Conservation (phyloP, 2,888 invertebrate genomes). For the Drosophila multiciliata region DNA sequence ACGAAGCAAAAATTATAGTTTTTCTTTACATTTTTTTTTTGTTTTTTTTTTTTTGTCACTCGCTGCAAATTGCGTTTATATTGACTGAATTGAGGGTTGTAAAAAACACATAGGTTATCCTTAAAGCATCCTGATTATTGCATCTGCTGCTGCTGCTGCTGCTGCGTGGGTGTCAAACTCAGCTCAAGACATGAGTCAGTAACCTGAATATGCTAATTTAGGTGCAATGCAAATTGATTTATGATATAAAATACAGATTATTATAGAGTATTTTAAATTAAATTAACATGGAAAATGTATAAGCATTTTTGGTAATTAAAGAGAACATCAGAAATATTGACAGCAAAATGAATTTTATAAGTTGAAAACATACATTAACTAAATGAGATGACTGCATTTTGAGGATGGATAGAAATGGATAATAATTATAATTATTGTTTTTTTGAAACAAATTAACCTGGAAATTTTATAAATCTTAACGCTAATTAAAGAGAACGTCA, state of each 20-base stretch:
- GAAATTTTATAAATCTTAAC: not conserved
- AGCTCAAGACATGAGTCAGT: not conserved
- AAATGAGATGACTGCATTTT: too few relatives aligned
- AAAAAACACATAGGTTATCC: slow-evolving; percentile 19
- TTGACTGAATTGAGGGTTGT: slow-evolving; percentile 1
- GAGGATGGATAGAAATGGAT: too few relatives aligned
- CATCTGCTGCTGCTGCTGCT: not conserved
- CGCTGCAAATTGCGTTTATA: slow-evolving; percentile 33
- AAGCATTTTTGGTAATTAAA: too few relatives aligned
- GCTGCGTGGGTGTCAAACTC: not conserved
- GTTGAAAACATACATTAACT: too few relatives aligned
- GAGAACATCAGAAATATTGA: too few relatives aligned
- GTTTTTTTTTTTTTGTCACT: not conserved
- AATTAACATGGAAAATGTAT: not conserved
- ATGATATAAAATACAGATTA: not conserved
- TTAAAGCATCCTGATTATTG: slow-evolving; percentile 13
- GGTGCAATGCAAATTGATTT: not conserved
- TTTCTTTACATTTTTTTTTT: slow-evolving; percentile 4
- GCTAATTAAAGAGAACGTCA: not conserved
- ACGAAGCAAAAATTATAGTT: slow-evolving; percentile 45
- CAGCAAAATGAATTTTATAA: too few relatives aligned
- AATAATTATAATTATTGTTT: too few relatives aligned
- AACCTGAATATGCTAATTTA: not conserved
- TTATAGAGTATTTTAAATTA: not conserved
- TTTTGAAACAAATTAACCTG: not conserved